Evolutionary conservation across 2,797 vertebrate genomes (phyloP).

Genomic region (Peromyscus aztecus): DNA sequence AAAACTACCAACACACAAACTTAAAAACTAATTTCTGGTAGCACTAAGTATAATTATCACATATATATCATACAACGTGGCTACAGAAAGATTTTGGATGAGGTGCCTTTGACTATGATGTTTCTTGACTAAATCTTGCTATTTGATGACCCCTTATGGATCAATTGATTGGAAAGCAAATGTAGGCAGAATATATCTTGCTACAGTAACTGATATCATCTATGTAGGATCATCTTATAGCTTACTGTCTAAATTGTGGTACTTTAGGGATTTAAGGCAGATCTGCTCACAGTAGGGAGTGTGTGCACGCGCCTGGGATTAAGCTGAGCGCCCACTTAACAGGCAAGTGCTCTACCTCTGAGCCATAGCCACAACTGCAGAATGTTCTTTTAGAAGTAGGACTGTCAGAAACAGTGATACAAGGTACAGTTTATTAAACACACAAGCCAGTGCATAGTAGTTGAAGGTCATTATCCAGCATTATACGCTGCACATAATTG

Average conservation of each 20-base stretch:
- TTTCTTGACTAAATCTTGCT: slow-evolving; percentile 44
- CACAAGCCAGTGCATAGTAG: neutral
- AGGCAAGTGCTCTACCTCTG: neutral
- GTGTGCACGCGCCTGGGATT: neutral
- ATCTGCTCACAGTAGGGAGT: neutral
- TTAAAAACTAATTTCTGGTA: no score
- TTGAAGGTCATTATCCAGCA: neutral
- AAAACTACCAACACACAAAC: no score
- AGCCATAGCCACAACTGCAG: neutral
- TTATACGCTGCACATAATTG: neutral
- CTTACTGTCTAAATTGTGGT: slow-evolving; percentile 1
- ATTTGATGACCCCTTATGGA: neutral
- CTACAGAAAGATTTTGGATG: neutral
- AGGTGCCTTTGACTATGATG: neutral
- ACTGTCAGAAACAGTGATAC: neutral
- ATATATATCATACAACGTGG: neutral
- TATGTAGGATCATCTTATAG: neutral
- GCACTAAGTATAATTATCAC: no score
- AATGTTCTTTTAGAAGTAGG: neutral
- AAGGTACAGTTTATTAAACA: neutral
- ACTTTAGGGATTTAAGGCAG: neutral
- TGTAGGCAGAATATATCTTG: neutral
- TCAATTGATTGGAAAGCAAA: slow-evolving; percentile 42
- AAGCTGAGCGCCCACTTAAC: neutral
- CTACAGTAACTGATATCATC: neutral